Evolutionary conservation across 2,888 invertebrate species (phyloP).

Genomic region (Melieria crassipennis): DNA sequence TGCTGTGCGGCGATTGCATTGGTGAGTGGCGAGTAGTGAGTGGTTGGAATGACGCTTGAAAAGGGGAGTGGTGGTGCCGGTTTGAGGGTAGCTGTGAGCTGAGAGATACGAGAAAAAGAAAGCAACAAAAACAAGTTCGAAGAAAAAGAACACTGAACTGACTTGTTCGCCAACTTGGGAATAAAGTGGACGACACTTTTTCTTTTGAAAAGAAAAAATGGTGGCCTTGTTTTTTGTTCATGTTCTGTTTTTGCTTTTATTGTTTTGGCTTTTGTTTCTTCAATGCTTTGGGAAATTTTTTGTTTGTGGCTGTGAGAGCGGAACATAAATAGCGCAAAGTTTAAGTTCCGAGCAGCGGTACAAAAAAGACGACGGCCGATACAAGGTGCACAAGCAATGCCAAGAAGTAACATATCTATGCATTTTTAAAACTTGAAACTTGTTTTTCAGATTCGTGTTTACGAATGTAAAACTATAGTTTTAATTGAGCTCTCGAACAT

Average conservation of each 20-base stretch:
- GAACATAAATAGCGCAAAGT: slow-evolving; percentile 38
- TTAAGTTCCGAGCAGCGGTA: slow-evolving; percentile 18
- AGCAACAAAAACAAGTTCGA: slow-evolving; percentile 1
- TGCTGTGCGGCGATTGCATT: slow-evolving; percentile 25
- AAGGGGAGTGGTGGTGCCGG: background rate
- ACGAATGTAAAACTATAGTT: too few relatives aligned
- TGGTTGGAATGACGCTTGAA: slow-evolving; percentile 19
- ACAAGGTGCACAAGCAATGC: background rate
- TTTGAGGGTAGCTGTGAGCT: background rate
- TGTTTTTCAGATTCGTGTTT: too few relatives aligned
- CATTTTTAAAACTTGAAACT: too few relatives aligned
- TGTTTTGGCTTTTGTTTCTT: slow-evolving; percentile 27
- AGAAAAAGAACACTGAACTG: slow-evolving; percentile 29
- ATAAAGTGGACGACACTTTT: slow-evolving; percentile 42
- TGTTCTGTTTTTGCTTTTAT: slow-evolving; percentile 30
- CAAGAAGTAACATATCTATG: too few relatives aligned
- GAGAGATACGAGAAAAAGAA: slow-evolving; percentile 1
- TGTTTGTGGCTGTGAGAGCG: slow-evolving; percentile 43
- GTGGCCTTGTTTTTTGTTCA: slow-evolving; percentile 48
- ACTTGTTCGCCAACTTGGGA: slow-evolving; percentile 34
- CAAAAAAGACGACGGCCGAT: background rate
- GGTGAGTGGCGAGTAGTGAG: slow-evolving; percentile 20
- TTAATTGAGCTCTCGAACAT: too few relatives aligned
- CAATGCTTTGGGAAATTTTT: slow-evolving; percentile 23
- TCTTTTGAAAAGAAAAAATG: slow-evolving; percentile 44